Percentiles rank a stretch among this genome's conserved stretches.
phyloP scores from a whole-genome alignment of 2,797 vertebrate species.

The Octomys mimax region DNA sequence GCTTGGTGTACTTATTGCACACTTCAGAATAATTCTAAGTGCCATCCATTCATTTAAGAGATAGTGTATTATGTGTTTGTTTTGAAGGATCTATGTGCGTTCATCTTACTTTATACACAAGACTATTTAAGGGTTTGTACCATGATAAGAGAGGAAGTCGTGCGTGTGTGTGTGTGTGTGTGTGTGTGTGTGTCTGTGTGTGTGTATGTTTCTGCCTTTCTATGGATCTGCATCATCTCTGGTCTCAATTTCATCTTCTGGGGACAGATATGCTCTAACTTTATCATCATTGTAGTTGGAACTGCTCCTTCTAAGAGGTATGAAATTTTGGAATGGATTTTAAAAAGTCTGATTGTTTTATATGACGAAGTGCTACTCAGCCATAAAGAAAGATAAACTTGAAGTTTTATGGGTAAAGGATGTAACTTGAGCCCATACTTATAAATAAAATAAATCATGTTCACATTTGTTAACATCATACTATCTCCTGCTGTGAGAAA shows the following conservation, averaged over 20 bases:
- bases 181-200: background rate
- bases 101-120: background rate
- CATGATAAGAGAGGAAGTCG: background rate
- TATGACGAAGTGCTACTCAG: no score
- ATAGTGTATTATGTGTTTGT: background rate
- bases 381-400: no score
- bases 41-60: background rate
- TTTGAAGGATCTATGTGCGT: background rate
- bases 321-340: slow-evolving; percentile 5
- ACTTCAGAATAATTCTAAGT: background rate
- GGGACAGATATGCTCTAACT: background rate
- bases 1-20: background rate
- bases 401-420: no score
- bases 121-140: background rate
- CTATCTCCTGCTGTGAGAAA: no score
- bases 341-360: no score
- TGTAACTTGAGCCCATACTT: no score
- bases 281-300: background rate
- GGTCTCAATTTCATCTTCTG: background rate
- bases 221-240: background rate
- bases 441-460: no score
- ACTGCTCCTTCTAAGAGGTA: background rate
- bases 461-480: no score
- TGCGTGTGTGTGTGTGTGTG: background rate
- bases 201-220: background rate